A percentile compares a stretch with the other conserved stretches of the same genome.
These are phyloP conservation scores for Ischnus inquisitorius DNA, from an alignment of 2,888 invertebrate genomes.

Conservation along the genomic window DNA sequence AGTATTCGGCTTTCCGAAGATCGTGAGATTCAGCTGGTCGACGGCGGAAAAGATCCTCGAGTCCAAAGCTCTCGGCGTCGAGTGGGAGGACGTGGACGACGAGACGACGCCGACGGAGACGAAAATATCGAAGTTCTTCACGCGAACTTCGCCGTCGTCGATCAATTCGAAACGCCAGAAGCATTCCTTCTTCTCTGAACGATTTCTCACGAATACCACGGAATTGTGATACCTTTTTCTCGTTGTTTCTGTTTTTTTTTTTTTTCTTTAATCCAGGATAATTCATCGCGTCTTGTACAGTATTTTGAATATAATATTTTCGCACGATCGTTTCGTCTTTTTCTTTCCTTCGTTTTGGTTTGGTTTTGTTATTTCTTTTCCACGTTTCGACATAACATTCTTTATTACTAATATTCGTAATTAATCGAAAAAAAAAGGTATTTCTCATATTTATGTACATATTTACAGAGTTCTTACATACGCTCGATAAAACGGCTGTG, in stretches of 20 bases:
- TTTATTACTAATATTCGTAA: conserved; percentile 64
- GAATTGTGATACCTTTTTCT: conserved; percentile 85
- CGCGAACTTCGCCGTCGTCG: conserved; percentile 78
- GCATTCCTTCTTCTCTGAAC: conserved; percentile 90
- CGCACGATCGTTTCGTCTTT: background rate
- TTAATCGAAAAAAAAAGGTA: conserved; percentile 60
- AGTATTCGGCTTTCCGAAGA: conserved; percentile 97
- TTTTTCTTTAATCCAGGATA: conserved; percentile 34
- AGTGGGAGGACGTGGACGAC: conserved; percentile 90
- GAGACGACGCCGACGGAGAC: conserved; percentile 82
- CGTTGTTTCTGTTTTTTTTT: background rate
- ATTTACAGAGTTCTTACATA: conserved; percentile 76
- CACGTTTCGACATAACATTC: conserved; percentile 64
- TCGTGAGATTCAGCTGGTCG: conserved; percentile 99
- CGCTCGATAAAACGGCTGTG: conserved; percentile 54
- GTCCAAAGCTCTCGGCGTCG: conserved; percentile 90
- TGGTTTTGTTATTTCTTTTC: background rate
- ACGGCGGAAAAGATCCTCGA: conserved; percentile 94
- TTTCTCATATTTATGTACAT: conserved; percentile 77
- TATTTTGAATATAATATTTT: conserved; percentile 37
- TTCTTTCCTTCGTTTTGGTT: background rate
- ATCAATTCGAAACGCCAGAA: conserved; percentile 83
- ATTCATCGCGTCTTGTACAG: conserved; percentile 27
- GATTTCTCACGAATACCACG: conserved; percentile 87
- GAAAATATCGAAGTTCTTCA: conserved; percentile 89